A percentile compares a stretch with the other conserved stretches of the same genome.
phyloP scores from a whole-genome alignment of 2,113 vertebrate species.

The Tachuris rubrigastra region DNA sequence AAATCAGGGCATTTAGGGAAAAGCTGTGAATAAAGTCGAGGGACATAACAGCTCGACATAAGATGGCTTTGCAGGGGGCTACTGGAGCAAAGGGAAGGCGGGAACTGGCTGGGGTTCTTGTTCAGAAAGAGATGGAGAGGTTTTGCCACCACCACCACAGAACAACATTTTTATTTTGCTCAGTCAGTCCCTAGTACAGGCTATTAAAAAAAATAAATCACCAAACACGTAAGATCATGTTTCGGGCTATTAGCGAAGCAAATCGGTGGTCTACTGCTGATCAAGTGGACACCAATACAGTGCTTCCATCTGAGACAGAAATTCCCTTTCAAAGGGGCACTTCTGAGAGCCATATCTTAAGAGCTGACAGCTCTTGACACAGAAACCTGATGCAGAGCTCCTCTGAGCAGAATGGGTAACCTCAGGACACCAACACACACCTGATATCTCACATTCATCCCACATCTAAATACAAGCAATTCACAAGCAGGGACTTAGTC shows the following conservation, averaged over 20 bases:
- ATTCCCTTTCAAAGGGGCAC: not conserved
- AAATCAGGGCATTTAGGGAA: not conserved
- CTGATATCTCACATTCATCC: not conserved
- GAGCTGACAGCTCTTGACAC: not conserved
- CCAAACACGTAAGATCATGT: not conserved
- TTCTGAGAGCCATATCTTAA: not conserved
- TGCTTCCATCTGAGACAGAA: not conserved
- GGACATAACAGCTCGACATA: not conserved
- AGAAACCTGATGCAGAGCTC: conserved; percentile 35
- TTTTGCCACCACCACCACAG: not conserved
- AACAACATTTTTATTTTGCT: not conserved
- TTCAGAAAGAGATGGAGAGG: not conserved
- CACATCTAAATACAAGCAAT: not conserved
- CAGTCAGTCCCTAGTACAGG: not conserved
- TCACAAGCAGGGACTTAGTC: not conserved
- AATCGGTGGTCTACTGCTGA: not conserved
- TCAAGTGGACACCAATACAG: not conserved
- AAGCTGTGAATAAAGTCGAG: not conserved
- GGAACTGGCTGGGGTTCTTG: not conserved
- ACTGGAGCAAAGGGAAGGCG: not conserved
- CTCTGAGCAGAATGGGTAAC: not conserved
- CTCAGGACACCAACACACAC: conserved; percentile 2
- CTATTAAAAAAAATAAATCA: not conserved
- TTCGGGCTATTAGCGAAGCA: not conserved
- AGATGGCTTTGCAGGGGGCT: not conserved